Base-by-base conservation (phyloP, 2,113 vertebrate genomes). In the Pachypanchax playfairii region DNA sequence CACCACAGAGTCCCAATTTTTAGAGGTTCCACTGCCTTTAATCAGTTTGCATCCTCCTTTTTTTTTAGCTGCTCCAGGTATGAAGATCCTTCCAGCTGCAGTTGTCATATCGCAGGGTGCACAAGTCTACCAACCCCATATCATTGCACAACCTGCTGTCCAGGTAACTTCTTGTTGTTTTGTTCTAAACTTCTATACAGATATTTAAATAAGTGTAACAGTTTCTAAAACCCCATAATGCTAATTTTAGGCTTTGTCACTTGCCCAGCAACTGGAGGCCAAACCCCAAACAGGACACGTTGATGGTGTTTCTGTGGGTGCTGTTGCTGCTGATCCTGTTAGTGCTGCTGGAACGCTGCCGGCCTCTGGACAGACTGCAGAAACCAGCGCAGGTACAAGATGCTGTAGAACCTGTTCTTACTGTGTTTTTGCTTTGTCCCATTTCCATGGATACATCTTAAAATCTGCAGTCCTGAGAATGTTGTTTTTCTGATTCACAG, bases 41-140 rank as follows among this genome's bases (percentile, higher is more conserved):
- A n/a, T n/a, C n/a, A n/a, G n/a, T n/a, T n/a, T n/a, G n/a, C n/a
- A n/a, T 22, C 26, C 3, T 68, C 38, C 31, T 9, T 8, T 44
- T 73, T 54, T 74, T 61, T 5, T 12, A 93, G 92, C 91, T 21
- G 90, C 91, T 50, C 90, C 92, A 0, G 87, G 86, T 63, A 54
- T 92, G 6, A 92, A 90, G 65, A 82, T 90, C 22, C 83, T 94
- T 70, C 92, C 94, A 50, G 91, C 93, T 20, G 92, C 94, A 50
- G 91, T 96, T n/a, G 95, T 97, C 4, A 95, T 98, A 33, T 94
- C 95, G 64, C 96, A 96, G 83, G 92, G 88, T 68, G 92, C 96
- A 17, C 96, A 98, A 71, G 91, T 96, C 14, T 99, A 98, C 88
- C 96, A 96, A 44, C 93, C 94, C n/a, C 91, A 90, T 47, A 84